phyloP scores from a whole-genome alignment of 2,113 vertebrate genomes.

The Chiloscyllium plagiosum region DNA sequence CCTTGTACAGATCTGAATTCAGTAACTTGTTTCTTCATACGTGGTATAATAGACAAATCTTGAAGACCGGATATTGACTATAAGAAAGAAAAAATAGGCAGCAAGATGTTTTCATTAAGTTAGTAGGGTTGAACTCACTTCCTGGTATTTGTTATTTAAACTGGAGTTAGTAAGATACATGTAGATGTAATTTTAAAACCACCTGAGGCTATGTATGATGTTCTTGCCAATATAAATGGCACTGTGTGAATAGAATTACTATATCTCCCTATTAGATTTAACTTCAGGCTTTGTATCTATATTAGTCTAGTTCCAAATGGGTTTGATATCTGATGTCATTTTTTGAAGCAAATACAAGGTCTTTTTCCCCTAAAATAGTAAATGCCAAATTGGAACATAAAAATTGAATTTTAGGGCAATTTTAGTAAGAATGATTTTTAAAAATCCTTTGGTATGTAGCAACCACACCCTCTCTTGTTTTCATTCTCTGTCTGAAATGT shows the following conservation, averaged over 20 bases:
- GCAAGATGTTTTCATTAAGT: conserved; percentile 27
- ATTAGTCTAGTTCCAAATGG: background rate
- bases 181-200: conserved; percentile 19
- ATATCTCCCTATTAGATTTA: background rate
- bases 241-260: conserved; percentile 16
- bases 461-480: background rate
- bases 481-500: background rate
- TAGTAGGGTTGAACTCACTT: background rate
- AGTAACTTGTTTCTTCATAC: background rate
- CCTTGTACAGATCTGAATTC: background rate
- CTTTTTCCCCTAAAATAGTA: background rate
- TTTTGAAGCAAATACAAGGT: background rate
- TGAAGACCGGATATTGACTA: background rate
- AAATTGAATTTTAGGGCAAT: background rate
- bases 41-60: background rate
- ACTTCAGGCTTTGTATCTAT: background rate
- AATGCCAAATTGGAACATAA: background rate
- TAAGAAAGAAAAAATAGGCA: background rate
- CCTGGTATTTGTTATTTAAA: conserved; percentile 15
- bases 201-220: conserved; percentile 30
- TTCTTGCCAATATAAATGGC: conserved; percentile 1
- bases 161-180: background rate
- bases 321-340: background rate
- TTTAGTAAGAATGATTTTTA: background rate
- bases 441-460: background rate